These are phyloP conservation scores for Pentalonia nigronervosa DNA, from an alignment of 1,140 invertebrate genomes.

Conservation along the genomic window DNA sequence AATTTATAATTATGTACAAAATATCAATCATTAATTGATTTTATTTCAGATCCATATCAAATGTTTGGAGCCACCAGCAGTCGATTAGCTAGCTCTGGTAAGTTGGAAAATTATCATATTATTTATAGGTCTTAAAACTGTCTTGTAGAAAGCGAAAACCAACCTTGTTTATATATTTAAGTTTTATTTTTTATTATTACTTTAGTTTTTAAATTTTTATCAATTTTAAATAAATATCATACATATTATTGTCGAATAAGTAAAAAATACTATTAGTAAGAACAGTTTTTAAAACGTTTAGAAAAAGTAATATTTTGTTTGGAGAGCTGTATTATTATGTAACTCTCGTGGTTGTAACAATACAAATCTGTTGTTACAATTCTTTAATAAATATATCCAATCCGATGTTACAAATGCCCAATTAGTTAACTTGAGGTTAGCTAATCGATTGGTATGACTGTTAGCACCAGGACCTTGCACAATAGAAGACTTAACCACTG, in stretches of 20 bases:
- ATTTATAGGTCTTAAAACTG: not conserved
- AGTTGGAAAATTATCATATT: slow-evolving; percentile 60
- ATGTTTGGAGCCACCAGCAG: slow-evolving; percentile 95
- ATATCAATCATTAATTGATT: not conserved
- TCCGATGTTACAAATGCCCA: too few relatives aligned
- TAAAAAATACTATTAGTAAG: not conserved
- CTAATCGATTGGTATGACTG: too few relatives aligned
- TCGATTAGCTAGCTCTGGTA: slow-evolving; percentile 89
- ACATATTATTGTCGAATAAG: not conserved
- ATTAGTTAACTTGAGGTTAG: too few relatives aligned
- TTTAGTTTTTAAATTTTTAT: not conserved
- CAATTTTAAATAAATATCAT: not conserved
- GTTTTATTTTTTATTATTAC: not conserved
- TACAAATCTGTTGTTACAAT: not conserved
- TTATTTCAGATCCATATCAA: slow-evolving; percentile 89
- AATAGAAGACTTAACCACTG: too few relatives aligned
- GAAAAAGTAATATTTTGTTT: not conserved
- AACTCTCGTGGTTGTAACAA: not conserved
- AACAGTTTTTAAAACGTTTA: not conserved
- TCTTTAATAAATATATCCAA: not conserved
- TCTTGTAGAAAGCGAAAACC: not conserved
- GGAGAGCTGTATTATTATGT: not conserved
- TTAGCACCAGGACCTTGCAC: too few relatives aligned
- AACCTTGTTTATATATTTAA: not conserved
- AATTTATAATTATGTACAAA: not conserved